phyloP scores from a whole-genome alignment of 1,140 invertebrate genomes.

The Glomeris maerens region DNA sequence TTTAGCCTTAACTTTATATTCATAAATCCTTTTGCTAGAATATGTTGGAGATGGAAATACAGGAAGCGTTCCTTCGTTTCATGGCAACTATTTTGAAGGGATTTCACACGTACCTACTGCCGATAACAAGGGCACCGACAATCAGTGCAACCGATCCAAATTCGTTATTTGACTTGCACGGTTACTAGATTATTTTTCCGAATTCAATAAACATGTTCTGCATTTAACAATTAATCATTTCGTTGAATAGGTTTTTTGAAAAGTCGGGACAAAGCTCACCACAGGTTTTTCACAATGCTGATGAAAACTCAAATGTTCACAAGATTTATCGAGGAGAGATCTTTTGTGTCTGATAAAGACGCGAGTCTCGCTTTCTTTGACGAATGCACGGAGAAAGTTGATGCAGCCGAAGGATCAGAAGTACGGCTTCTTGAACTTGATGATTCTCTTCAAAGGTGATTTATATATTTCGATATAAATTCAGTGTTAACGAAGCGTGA shows the following conservation, averaged over 20 bases:
- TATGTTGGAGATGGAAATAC: slow-evolving; percentile 79
- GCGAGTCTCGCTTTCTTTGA: slow-evolving; percentile 89
- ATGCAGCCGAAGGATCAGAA: slow-evolving; percentile 15
- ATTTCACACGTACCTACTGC: slow-evolving; percentile 75
- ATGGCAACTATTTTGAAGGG: slow-evolving; percentile 87
- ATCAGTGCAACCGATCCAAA: slow-evolving; percentile 84
- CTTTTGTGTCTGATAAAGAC: slow-evolving; percentile 94
- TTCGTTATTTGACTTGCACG: slow-evolving; percentile 86
- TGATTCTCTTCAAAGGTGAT: slow-evolving; percentile 44
- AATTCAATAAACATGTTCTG: not conserved
- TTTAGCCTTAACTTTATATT: slow-evolving; percentile 10
- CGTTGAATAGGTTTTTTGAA: slow-evolving; percentile 39
- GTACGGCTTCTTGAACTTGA: slow-evolving; percentile 36
- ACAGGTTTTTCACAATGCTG: slow-evolving; percentile 77
- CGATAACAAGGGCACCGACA: slow-evolving; percentile 87
- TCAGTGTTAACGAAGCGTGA: too few species aligned
- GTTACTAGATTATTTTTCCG: slow-evolving; percentile 34
- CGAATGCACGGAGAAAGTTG: slow-evolving; percentile 74
- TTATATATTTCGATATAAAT: too few species aligned
- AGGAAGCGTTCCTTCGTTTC: slow-evolving; percentile 92
- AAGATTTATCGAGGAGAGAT: slow-evolving; percentile 95
- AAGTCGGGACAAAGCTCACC: slow-evolving; percentile 61
- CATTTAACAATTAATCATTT: slow-evolving; percentile 7
- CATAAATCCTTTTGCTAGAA: slow-evolving; percentile 37
- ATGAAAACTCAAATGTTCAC: slow-evolving; percentile 96